Percentiles rank a stretch among this genome's conserved stretches.
These are phyloP conservation scores for Aphelenchoides fujianensis DNA, from an alignment of 1,140 invertebrate species.

Conservation along the genomic window DNA sequence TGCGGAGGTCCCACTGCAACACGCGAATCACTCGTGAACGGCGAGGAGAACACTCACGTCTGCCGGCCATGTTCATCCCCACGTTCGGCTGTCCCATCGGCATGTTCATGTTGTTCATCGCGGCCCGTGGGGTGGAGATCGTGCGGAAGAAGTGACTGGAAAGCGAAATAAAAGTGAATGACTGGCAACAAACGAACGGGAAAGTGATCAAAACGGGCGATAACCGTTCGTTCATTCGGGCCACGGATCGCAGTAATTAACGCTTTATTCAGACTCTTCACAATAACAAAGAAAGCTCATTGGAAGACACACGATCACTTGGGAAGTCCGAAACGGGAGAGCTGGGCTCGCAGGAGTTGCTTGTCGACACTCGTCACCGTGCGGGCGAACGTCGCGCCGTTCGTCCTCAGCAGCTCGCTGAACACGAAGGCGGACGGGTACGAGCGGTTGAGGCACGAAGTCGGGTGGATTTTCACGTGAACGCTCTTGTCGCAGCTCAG, in stretches of 20 bases:
- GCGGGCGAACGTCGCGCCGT: slow-evolving; percentile 63
- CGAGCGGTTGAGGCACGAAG: slow-evolving; percentile 73
- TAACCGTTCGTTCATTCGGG: neutral
- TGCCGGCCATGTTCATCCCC: slow-evolving; percentile 5
- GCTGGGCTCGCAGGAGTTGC: neutral
- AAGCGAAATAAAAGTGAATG: slow-evolving; percentile 6
- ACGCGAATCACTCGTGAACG: neutral
- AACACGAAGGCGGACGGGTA: slow-evolving; percentile 79
- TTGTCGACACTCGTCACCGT: neutral
- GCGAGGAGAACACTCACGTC: neutral
- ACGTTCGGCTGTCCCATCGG: no score
- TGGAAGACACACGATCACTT: neutral
- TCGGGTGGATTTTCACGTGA: slow-evolving; percentile 77
- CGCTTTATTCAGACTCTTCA: neutral
- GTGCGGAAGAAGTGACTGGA: no score
- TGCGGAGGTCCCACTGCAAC: neutral
- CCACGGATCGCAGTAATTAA: neutral
- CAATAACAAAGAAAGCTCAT: neutral
- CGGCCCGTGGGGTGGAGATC: no score
- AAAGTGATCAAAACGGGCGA: neutral
- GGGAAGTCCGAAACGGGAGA: neutral
- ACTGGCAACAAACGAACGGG: neutral
- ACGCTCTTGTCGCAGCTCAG: slow-evolving; percentile 70
- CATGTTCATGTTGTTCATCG: no score
- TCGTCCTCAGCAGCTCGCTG: slow-evolving; percentile 81